Evolutionary conservation across 2,888 invertebrate species (phyloP).

Genomic region (Trissoscelio sp.): DNA sequence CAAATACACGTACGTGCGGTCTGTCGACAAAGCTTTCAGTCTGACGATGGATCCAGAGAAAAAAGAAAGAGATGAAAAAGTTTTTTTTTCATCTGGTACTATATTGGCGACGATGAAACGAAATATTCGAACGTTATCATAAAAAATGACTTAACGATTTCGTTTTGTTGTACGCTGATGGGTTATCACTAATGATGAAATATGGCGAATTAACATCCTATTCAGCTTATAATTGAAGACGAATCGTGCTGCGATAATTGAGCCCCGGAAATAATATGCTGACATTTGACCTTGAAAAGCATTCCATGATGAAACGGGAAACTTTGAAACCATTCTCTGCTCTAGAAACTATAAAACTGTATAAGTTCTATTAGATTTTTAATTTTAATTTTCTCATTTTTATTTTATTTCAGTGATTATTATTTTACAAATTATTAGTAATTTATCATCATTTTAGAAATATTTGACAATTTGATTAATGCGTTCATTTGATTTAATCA

Average conservation of each 20-base stretch:
- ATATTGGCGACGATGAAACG: slow-evolving; percentile 48
- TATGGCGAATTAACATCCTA: slow-evolving; percentile 30
- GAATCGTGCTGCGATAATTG: slow-evolving; percentile 32
- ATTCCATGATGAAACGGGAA: slow-evolving; percentile 30
- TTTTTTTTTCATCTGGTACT: slow-evolving; percentile 1
- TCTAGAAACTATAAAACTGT: slow-evolving; percentile 11
- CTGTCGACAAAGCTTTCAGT: slow-evolving; percentile 34
- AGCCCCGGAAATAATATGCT: slow-evolving; percentile 21
- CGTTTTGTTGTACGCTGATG: slow-evolving; percentile 33
- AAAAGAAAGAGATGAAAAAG: background rate
- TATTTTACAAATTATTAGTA: too few species aligned
- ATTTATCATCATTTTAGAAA: too few species aligned
- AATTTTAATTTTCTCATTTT: too few species aligned
- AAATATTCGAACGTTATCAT: slow-evolving; percentile 49
- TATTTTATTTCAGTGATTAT: too few species aligned
- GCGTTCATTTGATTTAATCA: too few species aligned
- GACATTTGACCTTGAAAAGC: slow-evolving; percentile 38
- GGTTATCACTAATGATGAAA: slow-evolving; percentile 52
- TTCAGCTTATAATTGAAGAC: slow-evolving; percentile 42
- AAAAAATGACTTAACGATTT: slow-evolving; percentile 58
- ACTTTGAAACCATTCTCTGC: slow-evolving; percentile 8
- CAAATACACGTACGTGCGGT: slow-evolving; percentile 58
- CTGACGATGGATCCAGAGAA: slow-evolving; percentile 14
- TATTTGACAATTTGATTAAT: too few species aligned
- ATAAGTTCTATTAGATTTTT: too few species aligned